Base-by-base conservation (phyloP, 2,113 vertebrate genomes). In the Bombycilla garrulus region DNA sequence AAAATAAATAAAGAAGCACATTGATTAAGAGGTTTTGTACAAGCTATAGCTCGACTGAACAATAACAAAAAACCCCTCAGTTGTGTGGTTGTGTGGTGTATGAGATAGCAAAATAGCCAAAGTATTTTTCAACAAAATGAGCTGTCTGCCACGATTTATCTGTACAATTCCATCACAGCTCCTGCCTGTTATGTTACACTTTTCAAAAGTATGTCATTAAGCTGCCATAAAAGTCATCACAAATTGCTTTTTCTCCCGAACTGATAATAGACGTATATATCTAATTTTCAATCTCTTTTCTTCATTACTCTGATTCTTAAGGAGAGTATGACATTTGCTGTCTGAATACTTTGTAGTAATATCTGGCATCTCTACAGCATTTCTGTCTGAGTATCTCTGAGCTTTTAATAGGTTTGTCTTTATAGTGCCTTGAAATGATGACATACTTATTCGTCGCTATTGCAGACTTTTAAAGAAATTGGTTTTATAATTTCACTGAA, bases 301-400 rank as follows among this genome's bases (percentile, higher is more conserved):
- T 96, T 93, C 92, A 86, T 97, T 92, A 94, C 95, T 92, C 94
- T 94, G 72, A 92, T 94, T 95, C 94, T 93, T 95, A 96, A 96
- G 79, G 60, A 93, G 64, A 88, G 12, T 28, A 86, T 85, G 87
- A 96, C 88, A 94, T 73, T 90, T 88, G 71, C 87, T 83, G 81
- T 83, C 85, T 94, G 88, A 95, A 95, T 82, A 94, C 90, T 88
- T 95, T 83, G 71, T 78, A 83, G 79, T 88, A 93, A 40, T 96
- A 88, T 48, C 85, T 88, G 71, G 78, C 85, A 94, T 69, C 76
- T 90, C 78, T 66, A 66, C 54, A 91, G 81, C 87, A 86, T 50
- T 88, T 86, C 65, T 81, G 81, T 76, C 61, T 90, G 42, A 93
- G 66, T 12, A 87, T 61, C 45, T 91, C 65, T 5, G 7, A 88